Evolutionary conservation across 2,888 invertebrate species (phyloP).

Genomic region (Blastobasis adustella): DNA sequence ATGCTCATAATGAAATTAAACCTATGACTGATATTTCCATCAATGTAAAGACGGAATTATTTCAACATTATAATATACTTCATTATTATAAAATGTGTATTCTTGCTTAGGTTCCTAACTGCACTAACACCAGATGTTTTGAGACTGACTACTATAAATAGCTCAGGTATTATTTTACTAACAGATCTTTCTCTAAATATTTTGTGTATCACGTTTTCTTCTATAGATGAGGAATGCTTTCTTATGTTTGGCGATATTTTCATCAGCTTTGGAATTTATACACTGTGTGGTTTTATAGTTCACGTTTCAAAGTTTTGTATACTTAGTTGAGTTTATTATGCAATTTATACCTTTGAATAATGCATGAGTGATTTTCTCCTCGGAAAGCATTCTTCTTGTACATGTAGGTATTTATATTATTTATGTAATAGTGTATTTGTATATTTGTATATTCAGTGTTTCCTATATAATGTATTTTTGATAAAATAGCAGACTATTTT

Average conservation of each 20-base stretch:
- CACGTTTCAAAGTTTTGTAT: constrained; percentile 12
- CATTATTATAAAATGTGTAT: constrained; percentile 12
- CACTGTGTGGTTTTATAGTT: constrained; percentile 20
- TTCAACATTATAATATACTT: constrained; percentile 6
- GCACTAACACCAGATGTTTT: constrained; percentile 73
- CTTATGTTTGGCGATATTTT: constrained; percentile 44
- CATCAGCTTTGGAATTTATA: not conserved
- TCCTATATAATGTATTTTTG: no score
- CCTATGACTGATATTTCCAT: no score
- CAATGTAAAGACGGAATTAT: no score
- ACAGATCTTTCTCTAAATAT: constrained; percentile 24
- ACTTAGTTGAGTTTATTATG: constrained; percentile 3
- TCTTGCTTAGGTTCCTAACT: constrained; percentile 70
- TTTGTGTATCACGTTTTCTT: constrained; percentile 18
- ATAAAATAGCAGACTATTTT: no score
- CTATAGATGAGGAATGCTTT: constrained; percentile 67
- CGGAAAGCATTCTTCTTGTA: constrained; percentile 68
- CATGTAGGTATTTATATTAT: no score
- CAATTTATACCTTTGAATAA: no score
- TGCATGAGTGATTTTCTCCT: constrained; percentile 28
- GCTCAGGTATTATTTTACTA: constrained; percentile 61
- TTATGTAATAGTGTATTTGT: no score
- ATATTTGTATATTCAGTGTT: no score
- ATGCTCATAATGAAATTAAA: no score
- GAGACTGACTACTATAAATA: constrained; percentile 72